These are phyloP conservation scores for Venustaconcha ellipsiformis DNA, from an alignment of 1,140 invertebrate genomes.

Conservation along the genomic window DNA sequence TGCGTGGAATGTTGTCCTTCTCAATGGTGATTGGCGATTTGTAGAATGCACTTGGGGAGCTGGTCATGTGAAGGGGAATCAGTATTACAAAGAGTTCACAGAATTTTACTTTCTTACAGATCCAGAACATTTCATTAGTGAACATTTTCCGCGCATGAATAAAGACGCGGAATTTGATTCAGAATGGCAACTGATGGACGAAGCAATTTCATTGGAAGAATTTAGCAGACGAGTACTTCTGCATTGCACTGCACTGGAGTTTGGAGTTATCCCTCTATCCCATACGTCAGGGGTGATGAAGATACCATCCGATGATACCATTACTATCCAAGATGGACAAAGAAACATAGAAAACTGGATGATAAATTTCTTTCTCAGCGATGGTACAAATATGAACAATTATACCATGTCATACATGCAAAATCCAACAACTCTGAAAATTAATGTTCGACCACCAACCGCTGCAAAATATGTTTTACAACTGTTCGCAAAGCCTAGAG, in stretches of 20 bases:
- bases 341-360: too few species aligned
- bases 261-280: too few species aligned
- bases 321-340: too few species aligned
- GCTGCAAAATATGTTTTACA: too few species aligned
- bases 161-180: constrained; percentile 32
- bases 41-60: constrained; percentile 69
- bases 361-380: too few species aligned
- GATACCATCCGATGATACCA: too few species aligned
- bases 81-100: constrained; percentile 39
- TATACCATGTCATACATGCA: too few species aligned
- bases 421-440: too few species aligned
- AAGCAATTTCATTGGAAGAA: constrained; percentile 20
- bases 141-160: constrained; percentile 69
- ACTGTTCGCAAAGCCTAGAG: too few species aligned
- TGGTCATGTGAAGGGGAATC: constrained; percentile 42
- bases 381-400: too few species aligned
- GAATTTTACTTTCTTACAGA: constrained; percentile 71
- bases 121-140: constrained; percentile 69
- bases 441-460: too few species aligned
- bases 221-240: constrained; percentile 23
- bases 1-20: constrained; percentile 53
- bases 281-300: too few species aligned
- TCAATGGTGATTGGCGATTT: constrained; percentile 48
- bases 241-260: constrained; percentile 8
- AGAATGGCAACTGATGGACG: constrained; percentile 36